Evolutionary conservation across 2,113 vertebrate species (phyloP), one percentile per base, ranked within the genome.

Genomic region (Pampusana beccarii): DNA sequence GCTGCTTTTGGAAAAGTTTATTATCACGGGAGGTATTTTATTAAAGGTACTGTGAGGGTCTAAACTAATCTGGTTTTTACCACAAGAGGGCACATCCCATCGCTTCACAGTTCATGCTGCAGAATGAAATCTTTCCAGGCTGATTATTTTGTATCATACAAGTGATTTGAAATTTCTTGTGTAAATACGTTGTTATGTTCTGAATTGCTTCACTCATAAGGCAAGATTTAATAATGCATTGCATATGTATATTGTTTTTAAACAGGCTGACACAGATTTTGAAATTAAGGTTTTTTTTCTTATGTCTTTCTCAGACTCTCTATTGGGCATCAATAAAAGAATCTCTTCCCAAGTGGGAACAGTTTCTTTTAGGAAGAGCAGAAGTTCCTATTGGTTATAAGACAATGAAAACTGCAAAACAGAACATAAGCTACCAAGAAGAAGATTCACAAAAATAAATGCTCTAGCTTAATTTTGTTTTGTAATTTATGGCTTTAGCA

Each of bases 281-380:
- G 96, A 95, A 96, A 88, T 97, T 92, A 96, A 97, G 78, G 38
- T 89, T 57, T 97, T 97, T 97, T 97, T 95, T 67, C 64, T 75
- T 97, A 18, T 96, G 28, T 97, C 96, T 97, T 97, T 97, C 97
- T 88, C 95, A 99, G 99, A 98, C 97, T 81, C 91, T 92, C 83
- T 99, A 99, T 93, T 99, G 98, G 99, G 97, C 97, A 44, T 98
- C 98, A 90, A 94, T 99, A 95, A 98, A 99, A 98, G 98, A 98
- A 94, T 98, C 98, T 89, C 91, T 99, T 94, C 98, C 98, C 69
- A 98, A 98, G 72, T 99, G 99, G 99, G 98, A 99, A 94, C 92
- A 96, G 83, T 99, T 98, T 97, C 98, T 99, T 93, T 97, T 98
- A 93, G 98, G 98, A 95, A 98, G 97, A 98, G 97, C 97, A 87